These are phyloP conservation scores for Hemibagrus guttatus DNA, from an alignment of 2,797 vertebrate species.

Conservation along the genomic window DNA sequence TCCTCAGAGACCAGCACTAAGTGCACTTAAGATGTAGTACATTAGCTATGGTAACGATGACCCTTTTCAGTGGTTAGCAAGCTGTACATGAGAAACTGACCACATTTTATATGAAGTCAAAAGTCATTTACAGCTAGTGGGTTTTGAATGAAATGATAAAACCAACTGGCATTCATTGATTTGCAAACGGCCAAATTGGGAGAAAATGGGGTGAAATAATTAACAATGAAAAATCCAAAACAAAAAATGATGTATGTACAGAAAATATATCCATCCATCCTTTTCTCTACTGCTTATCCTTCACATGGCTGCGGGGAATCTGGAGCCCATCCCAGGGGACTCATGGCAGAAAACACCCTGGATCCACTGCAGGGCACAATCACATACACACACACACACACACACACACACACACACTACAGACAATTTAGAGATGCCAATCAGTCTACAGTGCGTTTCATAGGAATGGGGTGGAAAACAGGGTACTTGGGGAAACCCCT, in stretches of 20 bases:
- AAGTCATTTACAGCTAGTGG: not conserved
- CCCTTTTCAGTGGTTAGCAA: conserved; percentile 29
- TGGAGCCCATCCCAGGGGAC: too few relatives aligned
- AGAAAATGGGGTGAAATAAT: not conserved
- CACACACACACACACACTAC: too few relatives aligned
- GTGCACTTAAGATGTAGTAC: conserved; percentile 34
- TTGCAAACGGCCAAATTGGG: not conserved
- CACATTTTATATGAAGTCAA: conserved; percentile 41
- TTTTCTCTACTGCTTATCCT: too few relatives aligned
- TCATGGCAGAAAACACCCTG: too few relatives aligned
- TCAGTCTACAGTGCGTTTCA: too few relatives aligned
- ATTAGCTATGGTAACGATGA: conserved; percentile 27
- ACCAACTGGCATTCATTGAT: not conserved
- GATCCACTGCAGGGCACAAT: too few relatives aligned
- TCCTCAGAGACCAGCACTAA: conserved; percentile 59
- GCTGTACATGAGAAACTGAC: conserved; percentile 42
- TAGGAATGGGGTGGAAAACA: too few relatives aligned
- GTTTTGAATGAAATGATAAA: not conserved
- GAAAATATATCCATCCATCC: not conserved
- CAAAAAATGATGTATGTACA: not conserved
- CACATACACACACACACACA: too few relatives aligned
- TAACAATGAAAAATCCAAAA: too few relatives aligned
- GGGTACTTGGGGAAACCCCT: too few relatives aligned
- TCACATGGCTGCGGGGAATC: too few relatives aligned
- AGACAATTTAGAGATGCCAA: too few relatives aligned